Conservation (phyloP, 2,113 vertebrate species). For the Falcunculus frontatus region DNA sequence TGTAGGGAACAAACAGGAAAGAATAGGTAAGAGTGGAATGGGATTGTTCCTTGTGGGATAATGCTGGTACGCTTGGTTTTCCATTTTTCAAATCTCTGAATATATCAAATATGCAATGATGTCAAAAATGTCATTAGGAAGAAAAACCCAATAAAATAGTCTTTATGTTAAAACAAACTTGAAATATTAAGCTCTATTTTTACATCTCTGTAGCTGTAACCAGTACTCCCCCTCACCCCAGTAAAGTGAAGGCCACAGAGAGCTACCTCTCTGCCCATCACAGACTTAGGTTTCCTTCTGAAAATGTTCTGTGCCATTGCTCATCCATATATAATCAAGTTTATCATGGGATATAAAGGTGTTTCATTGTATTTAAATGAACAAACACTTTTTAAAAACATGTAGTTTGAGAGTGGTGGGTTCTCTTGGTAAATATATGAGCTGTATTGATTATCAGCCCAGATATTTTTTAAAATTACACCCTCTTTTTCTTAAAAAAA, state of each 20-base stretch:
- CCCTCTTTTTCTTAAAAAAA: not conserved
- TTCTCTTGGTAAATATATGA: not conserved
- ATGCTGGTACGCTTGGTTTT: not conserved
- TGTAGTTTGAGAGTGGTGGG: not conserved
- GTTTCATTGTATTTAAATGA: not conserved
- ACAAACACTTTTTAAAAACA: not conserved
- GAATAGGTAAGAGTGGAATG: not conserved
- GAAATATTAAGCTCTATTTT: not conserved
- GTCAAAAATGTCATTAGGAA: not conserved
- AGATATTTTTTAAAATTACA: not conserved
- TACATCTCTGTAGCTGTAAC: not conserved
- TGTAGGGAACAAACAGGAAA: not conserved
- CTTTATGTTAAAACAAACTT: not conserved
- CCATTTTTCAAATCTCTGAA: not conserved
- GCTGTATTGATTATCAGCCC: not conserved
- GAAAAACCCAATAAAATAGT: not conserved
- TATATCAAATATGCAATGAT: not conserved
- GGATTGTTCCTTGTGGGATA: not conserved
- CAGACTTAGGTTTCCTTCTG: not conserved
- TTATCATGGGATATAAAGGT: not conserved
- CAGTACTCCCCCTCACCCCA: not conserved
- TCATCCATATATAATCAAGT: not conserved
- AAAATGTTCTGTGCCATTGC: not conserved
- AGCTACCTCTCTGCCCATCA: not conserved
- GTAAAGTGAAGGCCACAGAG: not conserved